A percentile compares a stretch with the other conserved stretches of the same genome.
phyloP scores from a whole-genome alignment of 2,888 invertebrate genomes.

The Byasa hedistus region DNA sequence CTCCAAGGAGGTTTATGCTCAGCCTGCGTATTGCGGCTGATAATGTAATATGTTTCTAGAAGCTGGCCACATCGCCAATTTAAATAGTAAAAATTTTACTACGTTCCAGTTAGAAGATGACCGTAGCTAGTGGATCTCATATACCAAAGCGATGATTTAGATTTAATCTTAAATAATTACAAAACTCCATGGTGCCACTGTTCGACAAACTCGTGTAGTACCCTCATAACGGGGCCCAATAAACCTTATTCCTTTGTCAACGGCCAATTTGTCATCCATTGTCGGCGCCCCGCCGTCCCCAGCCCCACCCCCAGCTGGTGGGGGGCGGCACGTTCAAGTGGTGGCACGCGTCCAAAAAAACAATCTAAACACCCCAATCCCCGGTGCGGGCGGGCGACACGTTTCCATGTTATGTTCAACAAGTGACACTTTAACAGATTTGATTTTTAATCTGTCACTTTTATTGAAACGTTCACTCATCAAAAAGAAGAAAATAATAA shows the following conservation, averaged over 20 bases:
- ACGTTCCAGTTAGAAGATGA: too few species aligned
- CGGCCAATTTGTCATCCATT: slow-evolving; percentile 76
- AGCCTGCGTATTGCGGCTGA: too few species aligned
- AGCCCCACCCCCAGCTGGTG: slow-evolving; percentile 30
- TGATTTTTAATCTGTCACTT: slow-evolving; percentile 20
- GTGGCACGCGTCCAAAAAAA: slow-evolving; percentile 66
- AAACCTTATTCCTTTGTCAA: slow-evolving; percentile 74
- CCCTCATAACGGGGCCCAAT: slow-evolving; percentile 75
- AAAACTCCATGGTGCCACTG: slow-evolving; percentile 37
- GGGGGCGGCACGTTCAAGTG: slow-evolving; percentile 64
- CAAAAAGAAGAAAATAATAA: too few species aligned
- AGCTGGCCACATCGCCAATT: too few species aligned
- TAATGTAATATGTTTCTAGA: too few species aligned
- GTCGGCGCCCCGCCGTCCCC: slow-evolving; percentile 41
- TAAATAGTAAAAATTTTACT: too few species aligned
- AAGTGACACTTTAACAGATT: slow-evolving; percentile 25
- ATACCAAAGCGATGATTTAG: too few species aligned
- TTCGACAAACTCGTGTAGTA: slow-evolving; percentile 58
- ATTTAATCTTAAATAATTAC: too few species aligned
- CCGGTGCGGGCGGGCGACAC: slow-evolving; percentile 36
- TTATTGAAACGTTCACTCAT: too few species aligned
- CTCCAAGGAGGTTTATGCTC: too few species aligned
- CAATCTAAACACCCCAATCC: slow-evolving; percentile 65
- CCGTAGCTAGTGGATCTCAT: too few species aligned
- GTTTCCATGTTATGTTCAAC: slow-evolving; percentile 12